Evolutionary conservation across 2,888 invertebrate genomes (phyloP).

Genomic region (Elysia crispata): DNA sequence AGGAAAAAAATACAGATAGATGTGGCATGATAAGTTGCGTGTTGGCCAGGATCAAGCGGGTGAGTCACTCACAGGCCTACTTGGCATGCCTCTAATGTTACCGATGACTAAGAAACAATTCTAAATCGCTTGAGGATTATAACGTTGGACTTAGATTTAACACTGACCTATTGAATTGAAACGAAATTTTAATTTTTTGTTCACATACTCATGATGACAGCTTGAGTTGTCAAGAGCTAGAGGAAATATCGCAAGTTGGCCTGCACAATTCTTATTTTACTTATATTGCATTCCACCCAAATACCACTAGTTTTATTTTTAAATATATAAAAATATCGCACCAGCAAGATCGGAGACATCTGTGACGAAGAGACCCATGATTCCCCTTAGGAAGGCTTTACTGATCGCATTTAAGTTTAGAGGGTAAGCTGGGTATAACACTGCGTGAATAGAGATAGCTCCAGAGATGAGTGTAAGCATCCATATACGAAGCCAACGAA

Average conservation of each 20-base stretch:
- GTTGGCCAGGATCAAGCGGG: no score
- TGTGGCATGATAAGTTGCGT: no score
- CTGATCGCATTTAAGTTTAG: constrained; percentile 69
- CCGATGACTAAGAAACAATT: no score
- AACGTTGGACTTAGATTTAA: no score
- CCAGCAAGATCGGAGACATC: constrained; percentile 73
- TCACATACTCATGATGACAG: not conserved
- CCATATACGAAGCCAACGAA: constrained; percentile 75
- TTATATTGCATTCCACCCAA: no score
- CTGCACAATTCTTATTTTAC: not conserved
- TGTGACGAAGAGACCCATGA: constrained; percentile 78
- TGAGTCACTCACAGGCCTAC: no score
- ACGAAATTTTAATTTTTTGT: no score
- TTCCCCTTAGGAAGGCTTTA: constrained; percentile 76
- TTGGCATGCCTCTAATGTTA: no score
- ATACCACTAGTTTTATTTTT: no score
- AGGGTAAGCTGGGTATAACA: constrained; percentile 78
- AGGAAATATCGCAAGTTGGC: no score
- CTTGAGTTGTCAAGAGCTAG: not conserved
- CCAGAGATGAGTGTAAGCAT: constrained; percentile 75
- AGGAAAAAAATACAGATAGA: not conserved
- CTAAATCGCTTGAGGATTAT: no score
- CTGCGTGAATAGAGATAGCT: constrained; percentile 77
- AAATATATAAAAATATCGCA: constrained; percentile 50
- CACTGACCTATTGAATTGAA: no score